These are phyloP conservation scores for Holothuria scabra DNA, from an alignment of 53 echinoderm and acorn worm species.

Conservation along the genomic window DNA sequence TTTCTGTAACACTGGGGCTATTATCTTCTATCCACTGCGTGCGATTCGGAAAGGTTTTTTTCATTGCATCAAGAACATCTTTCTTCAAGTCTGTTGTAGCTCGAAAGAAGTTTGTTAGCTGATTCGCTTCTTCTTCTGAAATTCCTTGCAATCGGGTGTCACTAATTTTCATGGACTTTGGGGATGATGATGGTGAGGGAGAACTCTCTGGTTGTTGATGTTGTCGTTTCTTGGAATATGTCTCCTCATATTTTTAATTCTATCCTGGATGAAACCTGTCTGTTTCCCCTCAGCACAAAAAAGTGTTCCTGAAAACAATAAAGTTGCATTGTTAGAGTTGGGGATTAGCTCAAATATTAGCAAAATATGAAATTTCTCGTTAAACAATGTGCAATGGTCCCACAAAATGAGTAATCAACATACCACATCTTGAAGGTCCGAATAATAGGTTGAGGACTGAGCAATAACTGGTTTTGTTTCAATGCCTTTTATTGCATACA, in stretches of 20 bases:
- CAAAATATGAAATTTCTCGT: too few relatives aligned
- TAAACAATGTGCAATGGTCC: too few relatives aligned
- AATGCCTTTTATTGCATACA: too few relatives aligned
- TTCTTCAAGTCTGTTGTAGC: slow-evolving; percentile 12
- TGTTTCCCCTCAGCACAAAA: slow-evolving; percentile 33
- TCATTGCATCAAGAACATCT: slow-evolving; percentile 5
- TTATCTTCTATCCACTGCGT: neutral
- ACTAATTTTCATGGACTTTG: neutral
- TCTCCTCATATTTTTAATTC: slow-evolving; percentile 31
- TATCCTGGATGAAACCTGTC: slow-evolving; percentile 18
- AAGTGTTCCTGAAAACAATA: slow-evolving; percentile 14
- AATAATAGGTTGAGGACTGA: too few relatives aligned
- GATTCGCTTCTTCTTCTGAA: neutral
- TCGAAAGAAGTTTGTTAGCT: neutral
- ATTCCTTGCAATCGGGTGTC: neutral
- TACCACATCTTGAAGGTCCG: too few relatives aligned
- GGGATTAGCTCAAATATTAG: too few relatives aligned
- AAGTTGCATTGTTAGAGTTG: too few relatives aligned
- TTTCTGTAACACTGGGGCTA: neutral
- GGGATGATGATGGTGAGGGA: neutral
- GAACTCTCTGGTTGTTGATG: neutral
- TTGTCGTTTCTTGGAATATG: slow-evolving; percentile 19
- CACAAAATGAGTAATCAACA: too few relatives aligned
- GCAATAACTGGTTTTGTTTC: too few relatives aligned
- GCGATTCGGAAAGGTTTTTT: neutral